Evolutionary conservation across 2,113 vertebrate genomes (phyloP).

Genomic region (Phoenicopterus ruber): DNA sequence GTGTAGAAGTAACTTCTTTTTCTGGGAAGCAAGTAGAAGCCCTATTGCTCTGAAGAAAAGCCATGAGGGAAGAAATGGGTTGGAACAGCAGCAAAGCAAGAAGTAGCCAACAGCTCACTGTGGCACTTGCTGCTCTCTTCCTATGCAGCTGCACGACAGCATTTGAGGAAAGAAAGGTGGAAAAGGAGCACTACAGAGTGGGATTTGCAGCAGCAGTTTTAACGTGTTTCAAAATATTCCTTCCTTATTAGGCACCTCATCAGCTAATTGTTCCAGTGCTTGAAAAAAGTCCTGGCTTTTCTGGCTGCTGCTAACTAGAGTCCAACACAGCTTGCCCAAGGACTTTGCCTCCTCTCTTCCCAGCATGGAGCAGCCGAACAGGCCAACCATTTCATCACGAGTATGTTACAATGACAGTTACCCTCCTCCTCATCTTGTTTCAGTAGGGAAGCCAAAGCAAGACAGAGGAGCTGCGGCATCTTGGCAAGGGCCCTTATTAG

Average conservation of each 20-base stretch:
- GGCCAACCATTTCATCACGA: background rate
- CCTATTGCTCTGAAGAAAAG: background rate
- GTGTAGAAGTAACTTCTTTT: background rate
- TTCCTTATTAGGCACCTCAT: background rate
- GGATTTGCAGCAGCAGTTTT: background rate
- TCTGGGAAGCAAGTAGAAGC: background rate
- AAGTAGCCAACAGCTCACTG: background rate
- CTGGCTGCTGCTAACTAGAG: background rate
- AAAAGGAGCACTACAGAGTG: background rate
- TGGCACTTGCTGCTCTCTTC: background rate
- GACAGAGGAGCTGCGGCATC: background rate
- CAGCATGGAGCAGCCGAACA: accelerated
- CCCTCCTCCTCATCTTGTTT: background rate
- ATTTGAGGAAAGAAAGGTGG: background rate
- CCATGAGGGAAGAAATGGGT: background rate
- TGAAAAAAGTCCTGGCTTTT: background rate
- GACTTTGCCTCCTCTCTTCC: background rate
- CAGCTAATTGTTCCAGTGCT: background rate
- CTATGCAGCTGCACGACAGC: accelerated
- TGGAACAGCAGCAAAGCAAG: background rate
- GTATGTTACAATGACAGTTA: background rate
- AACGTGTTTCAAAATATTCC: background rate
- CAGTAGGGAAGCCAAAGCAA: background rate
- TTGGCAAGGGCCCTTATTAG: conserved; percentile 2
- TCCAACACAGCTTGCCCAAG: background rate